Evolutionary conservation across 2,113 vertebrate genomes (phyloP), one percentile per base, ranked within the genome.

Genomic region (Lethenteron camtschaticum): DNA sequence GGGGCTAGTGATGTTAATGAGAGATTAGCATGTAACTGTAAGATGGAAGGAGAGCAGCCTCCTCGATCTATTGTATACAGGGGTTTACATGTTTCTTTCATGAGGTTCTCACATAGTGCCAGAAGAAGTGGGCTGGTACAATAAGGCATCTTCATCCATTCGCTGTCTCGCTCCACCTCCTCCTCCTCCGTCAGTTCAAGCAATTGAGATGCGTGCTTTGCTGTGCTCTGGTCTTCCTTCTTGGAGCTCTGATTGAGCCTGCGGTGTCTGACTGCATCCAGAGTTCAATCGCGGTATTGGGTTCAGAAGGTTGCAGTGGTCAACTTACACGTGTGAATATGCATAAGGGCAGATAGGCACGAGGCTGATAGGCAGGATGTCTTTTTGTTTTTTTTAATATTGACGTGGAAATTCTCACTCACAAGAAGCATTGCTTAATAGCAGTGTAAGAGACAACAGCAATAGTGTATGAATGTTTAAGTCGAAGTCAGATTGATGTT

Each of bases 391-490:
- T 63, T 6, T 14, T 6, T 4, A 6, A 63, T 63, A 14, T 13
- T 14, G 13, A 63, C 16, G 59, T 63, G 59, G 16, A 63, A 63
- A 63, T 6, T 18, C 59, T 18, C 16, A 18, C 16, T 63, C 8
- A 63, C 59, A 63, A 63, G 59, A 13, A 63, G 59, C 8, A 63
- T 18, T 63, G 59, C 59, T 63, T 63, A 13, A 14, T 63, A 18
- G 59, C 59, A 63, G 59, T 18, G 59, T 63, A 63, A 63, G 59
- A 18, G 59, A 63, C 59, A 63, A 63, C 59, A 63, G 59, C 59
- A 63, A 63, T 14, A 63, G 7, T 4, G 59, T 63, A 18, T 63
- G 59, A 14, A 63, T 63, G 59, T 63, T 8, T 63, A 14, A 63
- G 13, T 14, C 13, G 8, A 18, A 14, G 59, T 63, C 16, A 1